phyloP scores from a whole-genome alignment of 2,888 invertebrate species.

The Girardia tigrina region DNA sequence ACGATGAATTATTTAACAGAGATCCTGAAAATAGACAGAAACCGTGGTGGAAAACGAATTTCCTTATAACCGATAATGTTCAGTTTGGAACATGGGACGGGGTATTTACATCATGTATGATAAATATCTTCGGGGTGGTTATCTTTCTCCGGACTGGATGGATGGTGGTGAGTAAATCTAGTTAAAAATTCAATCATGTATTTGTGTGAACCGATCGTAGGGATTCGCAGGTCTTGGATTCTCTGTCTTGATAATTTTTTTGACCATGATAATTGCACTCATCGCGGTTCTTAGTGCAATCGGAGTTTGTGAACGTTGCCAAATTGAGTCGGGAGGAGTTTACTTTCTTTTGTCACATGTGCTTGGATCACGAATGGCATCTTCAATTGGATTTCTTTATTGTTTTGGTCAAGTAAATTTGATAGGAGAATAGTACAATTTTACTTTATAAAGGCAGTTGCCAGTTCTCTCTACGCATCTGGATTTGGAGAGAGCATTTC shows the following conservation, averaged over 20 bases:
- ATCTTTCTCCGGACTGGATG: constrained; percentile 88
- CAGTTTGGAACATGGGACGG: constrained; percentile 95
- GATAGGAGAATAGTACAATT: neutral
- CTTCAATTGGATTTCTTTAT: constrained; percentile 72
- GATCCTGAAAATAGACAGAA: constrained; percentile 47
- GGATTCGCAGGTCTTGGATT: constrained; percentile 49
- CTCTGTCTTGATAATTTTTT: constrained; percentile 51
- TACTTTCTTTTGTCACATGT: constrained; percentile 87
- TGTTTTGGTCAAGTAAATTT: constrained; percentile 75
- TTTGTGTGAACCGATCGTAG: neutral
- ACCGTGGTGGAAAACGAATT: constrained; percentile 90
- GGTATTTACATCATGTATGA: constrained; percentile 87
- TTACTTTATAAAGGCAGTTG: constrained; percentile 63
- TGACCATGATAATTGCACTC: constrained; percentile 68
- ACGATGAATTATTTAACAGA: constrained; percentile 23
- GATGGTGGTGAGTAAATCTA: constrained; percentile 69
- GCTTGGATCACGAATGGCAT: constrained; percentile 78
- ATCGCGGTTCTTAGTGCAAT: constrained; percentile 84
- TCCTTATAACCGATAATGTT: constrained; percentile 84
- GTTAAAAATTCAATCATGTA: neutral
- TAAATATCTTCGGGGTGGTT: constrained; percentile 91
- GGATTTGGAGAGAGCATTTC: constrained; percentile 93
- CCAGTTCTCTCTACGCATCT: constrained; percentile 83
- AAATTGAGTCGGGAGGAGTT: constrained; percentile 89
- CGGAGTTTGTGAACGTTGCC: constrained; percentile 83